phyloP scores from a whole-genome alignment of 2,113 vertebrate species.

The Neopipo cinnamomea region DNA sequence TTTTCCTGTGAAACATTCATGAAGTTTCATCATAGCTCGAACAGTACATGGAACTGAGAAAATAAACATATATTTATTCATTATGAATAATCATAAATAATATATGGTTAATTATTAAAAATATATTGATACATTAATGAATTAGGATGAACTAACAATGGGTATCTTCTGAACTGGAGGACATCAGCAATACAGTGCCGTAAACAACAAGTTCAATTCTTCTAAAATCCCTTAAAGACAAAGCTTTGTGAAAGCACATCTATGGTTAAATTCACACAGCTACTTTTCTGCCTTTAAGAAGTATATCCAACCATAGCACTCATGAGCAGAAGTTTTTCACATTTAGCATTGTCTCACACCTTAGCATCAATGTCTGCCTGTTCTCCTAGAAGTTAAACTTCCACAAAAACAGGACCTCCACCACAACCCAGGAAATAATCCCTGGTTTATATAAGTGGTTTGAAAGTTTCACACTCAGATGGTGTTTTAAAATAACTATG shows the following conservation, averaged over 20 bases:
- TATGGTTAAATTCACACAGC: neutral
- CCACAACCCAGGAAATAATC: neutral
- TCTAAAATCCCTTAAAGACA: neutral
- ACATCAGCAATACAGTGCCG: neutral
- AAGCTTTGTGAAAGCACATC: neutral
- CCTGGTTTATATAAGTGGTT: neutral
- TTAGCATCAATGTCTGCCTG: accelerated
- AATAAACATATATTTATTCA: neutral
- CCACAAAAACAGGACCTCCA: neutral
- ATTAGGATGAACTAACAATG: neutral
- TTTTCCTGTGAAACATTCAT: neutral
- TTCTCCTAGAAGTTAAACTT: neutral
- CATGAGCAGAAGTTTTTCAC: neutral
- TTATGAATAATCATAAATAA: neutral
- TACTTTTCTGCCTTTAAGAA: neutral
- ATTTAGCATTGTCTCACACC: neutral
- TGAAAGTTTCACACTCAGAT: neutral
- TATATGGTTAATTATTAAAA: neutral
- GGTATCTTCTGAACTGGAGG: neutral
- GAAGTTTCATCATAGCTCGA: neutral
- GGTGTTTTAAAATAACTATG: neutral
- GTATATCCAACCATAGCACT: neutral
- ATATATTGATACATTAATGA: accelerated
- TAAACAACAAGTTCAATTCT: neutral
- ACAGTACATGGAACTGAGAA: neutral